Evolutionary conservation across 2,888 invertebrate species (phyloP).

Genomic region (Exocentrus adspersus): DNA sequence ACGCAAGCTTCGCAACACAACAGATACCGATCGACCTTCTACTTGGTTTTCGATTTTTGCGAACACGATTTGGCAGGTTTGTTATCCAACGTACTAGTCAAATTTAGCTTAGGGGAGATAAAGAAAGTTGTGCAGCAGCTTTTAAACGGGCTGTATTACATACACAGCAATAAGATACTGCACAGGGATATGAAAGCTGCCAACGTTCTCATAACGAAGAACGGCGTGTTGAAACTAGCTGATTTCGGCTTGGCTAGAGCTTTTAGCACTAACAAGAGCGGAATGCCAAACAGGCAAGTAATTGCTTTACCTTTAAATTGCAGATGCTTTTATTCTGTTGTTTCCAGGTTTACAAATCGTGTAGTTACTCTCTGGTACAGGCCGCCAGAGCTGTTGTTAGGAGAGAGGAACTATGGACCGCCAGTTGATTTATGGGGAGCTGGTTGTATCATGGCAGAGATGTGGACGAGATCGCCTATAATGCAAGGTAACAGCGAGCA

Average conservation of each 20-base stretch:
- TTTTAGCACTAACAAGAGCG: conserved; percentile 88
- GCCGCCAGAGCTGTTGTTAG: conserved; percentile 75
- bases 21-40: conserved; percentile 87
- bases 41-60: conserved; percentile 97
- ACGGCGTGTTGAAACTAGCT: conserved; percentile 92
- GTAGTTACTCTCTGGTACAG: conserved; percentile 98
- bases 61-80: conserved; percentile 98
- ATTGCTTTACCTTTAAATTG: no score
- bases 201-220: conserved; percentile 96
- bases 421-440: conserved; percentile 98
- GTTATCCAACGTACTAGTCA: conserved; percentile 93
- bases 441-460: conserved; percentile 99
- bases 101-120: conserved; percentile 95
- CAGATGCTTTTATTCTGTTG: no score
- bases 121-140: conserved; percentile 93
- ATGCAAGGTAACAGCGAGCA: conserved; percentile 98
- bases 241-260: conserved; percentile 98
- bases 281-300: conserved; percentile 78
- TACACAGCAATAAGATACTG: conserved; percentile 94
- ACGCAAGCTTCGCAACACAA: conserved; percentile 83
- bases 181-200: conserved; percentile 99
- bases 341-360: conserved; percentile 97
- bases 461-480: conserved; percentile 97
- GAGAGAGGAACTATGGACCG: conserved; percentile 95
- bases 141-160: conserved; percentile 91